A percentile compares a stretch with the other conserved stretches of the same genome.
phyloP scores from a whole-genome alignment of 2,888 invertebrate species.

The Ctena decussata region DNA sequence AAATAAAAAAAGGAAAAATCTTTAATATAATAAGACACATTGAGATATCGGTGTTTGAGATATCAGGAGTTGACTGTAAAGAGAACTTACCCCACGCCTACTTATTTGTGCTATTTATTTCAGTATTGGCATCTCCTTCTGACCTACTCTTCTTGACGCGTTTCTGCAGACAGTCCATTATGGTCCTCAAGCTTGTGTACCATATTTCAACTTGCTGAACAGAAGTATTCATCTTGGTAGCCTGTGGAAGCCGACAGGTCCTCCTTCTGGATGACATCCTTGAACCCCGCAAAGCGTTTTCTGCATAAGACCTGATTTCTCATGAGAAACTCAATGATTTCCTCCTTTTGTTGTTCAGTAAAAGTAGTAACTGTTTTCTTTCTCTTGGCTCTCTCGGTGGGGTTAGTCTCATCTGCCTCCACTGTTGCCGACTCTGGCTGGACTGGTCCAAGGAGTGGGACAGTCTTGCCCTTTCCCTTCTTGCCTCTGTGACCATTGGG shows the following conservation, averaged over 20 bases:
- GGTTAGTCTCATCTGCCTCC: not conserved
- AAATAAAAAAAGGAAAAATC: no score
- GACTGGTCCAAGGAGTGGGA: not conserved
- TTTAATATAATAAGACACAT: constrained; percentile 26
- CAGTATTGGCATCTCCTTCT: constrained; percentile 25
- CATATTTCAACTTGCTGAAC: constrained; percentile 19
- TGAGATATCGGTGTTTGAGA: no score
- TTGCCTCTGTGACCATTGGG: constrained; percentile 4
- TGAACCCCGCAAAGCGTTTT: constrained; percentile 21
- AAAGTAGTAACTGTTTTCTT: not conserved
- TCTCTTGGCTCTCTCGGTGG: not conserved
- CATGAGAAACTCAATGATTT: constrained; percentile 3
- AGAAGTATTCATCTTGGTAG: constrained; percentile 19
- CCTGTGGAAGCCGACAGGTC: constrained; percentile 27
- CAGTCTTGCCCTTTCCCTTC: no score
- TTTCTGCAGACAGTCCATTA: constrained; percentile 30
- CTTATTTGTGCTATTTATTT: constrained; percentile 26
- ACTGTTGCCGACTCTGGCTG: not conserved
- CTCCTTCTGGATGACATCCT: constrained; percentile 21
- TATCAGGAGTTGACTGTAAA: constrained; percentile 19
- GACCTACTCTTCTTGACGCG: not conserved
- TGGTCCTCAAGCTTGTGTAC: constrained; percentile 25
- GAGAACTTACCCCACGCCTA: constrained; percentile 20
- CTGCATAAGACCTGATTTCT: constrained; percentile 21
- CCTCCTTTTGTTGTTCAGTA: not conserved